A percentile compares a stretch with the other conserved stretches of the same genome.
Evolutionary conservation across 2,888 invertebrate species (phyloP).

Genomic region (Amiota mariae): DNA sequence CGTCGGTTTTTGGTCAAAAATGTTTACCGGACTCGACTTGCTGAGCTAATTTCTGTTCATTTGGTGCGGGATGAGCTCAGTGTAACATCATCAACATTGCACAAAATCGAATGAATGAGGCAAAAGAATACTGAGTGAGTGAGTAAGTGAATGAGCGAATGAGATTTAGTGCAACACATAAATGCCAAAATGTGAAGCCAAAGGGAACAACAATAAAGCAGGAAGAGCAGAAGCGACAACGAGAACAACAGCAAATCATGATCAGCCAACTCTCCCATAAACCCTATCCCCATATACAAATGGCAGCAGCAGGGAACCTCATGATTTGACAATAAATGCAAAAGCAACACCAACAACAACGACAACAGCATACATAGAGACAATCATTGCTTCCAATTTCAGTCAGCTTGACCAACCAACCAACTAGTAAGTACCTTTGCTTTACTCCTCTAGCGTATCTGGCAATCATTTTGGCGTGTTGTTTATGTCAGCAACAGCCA

Average conservation of each 20-base stretch:
- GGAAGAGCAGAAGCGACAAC: neutral
- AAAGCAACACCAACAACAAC: conserved; percentile 36
- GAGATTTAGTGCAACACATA: conserved; percentile 67
- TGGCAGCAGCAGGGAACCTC: conserved; percentile 63
- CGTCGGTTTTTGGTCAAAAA: conserved; percentile 56
- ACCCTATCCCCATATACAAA: neutral
- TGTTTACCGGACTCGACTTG: too few species aligned
- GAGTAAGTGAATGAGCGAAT: conserved; percentile 57
- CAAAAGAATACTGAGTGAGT: neutral
- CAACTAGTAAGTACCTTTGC: neutral
- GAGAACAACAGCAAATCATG: conserved; percentile 60
- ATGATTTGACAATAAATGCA: conserved; percentile 70
- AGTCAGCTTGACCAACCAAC: too few species aligned
- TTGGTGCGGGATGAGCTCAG: neutral
- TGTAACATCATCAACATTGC: neutral
- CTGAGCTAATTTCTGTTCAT: conserved; percentile 55
- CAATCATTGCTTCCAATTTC: neutral
- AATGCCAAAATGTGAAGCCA: conserved; percentile 64
- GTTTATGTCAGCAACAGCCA: conserved; percentile 57
- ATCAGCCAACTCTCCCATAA: conserved; percentile 42
- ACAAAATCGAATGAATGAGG: neutral
- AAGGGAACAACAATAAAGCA: conserved; percentile 42
- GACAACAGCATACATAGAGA: conserved; percentile 8
- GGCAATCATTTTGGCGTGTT: conserved; percentile 53
- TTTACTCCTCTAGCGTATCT: conserved; percentile 32